These are phyloP conservation scores for Sinosuthora webbiana DNA, from an alignment of 2,113 vertebrate species.

Conservation along the genomic window DNA sequence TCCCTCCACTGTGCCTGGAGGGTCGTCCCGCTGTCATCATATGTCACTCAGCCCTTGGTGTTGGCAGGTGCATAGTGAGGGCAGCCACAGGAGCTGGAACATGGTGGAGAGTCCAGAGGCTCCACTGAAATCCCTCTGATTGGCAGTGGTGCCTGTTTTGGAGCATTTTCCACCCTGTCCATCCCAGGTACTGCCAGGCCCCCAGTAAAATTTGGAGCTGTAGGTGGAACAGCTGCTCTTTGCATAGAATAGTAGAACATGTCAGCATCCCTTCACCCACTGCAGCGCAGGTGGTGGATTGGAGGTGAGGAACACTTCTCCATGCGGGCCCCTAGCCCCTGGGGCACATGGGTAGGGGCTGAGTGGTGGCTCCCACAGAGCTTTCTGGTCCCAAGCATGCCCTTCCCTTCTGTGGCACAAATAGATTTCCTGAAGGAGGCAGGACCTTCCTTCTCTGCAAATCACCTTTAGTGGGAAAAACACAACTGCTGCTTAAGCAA, in stretches of 20 bases:
- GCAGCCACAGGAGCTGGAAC: neutral
- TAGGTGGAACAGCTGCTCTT: neutral
- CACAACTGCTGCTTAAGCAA: neutral
- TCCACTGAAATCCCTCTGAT: neutral
- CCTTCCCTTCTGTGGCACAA: neutral
- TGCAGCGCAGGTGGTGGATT: accelerated
- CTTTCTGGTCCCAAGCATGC: neutral
- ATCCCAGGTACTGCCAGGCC: neutral
- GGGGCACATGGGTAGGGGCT: neutral
- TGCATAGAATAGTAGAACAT: neutral
- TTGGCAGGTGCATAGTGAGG: neutral
- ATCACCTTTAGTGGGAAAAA: neutral
- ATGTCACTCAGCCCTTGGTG: neutral
- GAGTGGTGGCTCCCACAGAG: neutral
- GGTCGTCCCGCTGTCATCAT: accelerated
- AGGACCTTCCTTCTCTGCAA: neutral
- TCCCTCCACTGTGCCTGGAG: neutral
- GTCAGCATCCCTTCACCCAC: neutral
- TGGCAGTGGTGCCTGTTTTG: neutral
- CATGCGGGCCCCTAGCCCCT: accelerated
- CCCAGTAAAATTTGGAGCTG: neutral
- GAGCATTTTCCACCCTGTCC: neutral
- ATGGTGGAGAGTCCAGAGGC: accelerated
- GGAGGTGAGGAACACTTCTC: neutral
- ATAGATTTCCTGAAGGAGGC: neutral